phyloP scores from a whole-genome alignment of 2,113 vertebrate genomes.

The Lamprotornis superbus region DNA sequence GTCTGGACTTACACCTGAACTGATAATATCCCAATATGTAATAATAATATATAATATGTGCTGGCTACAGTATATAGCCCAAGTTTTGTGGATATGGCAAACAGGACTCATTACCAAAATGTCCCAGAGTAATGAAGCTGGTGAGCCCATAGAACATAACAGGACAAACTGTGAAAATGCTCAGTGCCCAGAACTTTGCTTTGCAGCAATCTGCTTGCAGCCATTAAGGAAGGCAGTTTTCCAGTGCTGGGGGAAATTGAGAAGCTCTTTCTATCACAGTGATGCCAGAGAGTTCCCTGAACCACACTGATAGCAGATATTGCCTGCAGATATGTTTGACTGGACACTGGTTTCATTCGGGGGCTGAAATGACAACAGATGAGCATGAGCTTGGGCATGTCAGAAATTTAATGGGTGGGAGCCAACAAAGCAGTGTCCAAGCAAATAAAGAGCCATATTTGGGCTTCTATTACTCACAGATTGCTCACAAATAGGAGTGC shows the following conservation, averaged over 20 bases:
- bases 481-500: slow-evolving; percentile 11
- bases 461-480: slow-evolving; percentile 44
- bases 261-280: neutral
- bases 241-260: neutral
- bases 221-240: neutral
- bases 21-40: neutral
- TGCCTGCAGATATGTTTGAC: neutral
- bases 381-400: neutral
- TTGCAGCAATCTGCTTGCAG: neutral
- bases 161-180: neutral
- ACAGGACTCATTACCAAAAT: neutral
- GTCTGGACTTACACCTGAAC: neutral
- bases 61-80: neutral
- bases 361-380: neutral
- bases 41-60: too few species aligned
- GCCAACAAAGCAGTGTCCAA: slow-evolving; percentile 1
- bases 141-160: neutral
- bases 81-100: neutral
- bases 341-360: neutral
- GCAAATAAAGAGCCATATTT: neutral
- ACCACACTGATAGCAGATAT: neutral
- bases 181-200: neutral
- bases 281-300: neutral
- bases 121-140: neutral
- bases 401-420: neutral